Evolutionary conservation across 2,888 invertebrate species (phyloP).

Genomic region (Geophilus truncorum): DNA sequence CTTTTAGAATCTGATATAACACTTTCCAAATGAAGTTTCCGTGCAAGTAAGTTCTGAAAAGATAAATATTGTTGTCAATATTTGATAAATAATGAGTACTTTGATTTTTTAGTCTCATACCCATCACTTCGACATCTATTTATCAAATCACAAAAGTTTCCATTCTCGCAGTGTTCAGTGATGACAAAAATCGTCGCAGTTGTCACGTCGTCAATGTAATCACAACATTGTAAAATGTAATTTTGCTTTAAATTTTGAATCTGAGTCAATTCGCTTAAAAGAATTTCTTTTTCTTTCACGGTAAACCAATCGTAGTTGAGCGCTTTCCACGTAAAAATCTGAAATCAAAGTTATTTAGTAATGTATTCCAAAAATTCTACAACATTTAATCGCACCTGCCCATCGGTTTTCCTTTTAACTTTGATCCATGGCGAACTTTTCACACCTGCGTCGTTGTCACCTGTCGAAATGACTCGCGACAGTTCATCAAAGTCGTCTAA

Average conservation of each 20-base stretch:
- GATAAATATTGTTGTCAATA: not conserved
- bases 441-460: constrained; percentile 57
- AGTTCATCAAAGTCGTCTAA: constrained; percentile 55
- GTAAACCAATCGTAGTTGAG: constrained; percentile 53
- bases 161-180: not conserved
- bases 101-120: not conserved
- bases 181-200: not conserved
- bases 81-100: too few relatives aligned
- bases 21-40: constrained; percentile 1
- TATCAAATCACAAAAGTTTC: not conserved
- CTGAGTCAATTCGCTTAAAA: not conserved
- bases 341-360: too few relatives aligned
- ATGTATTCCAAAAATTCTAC: too few relatives aligned
- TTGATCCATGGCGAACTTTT: constrained; percentile 59
- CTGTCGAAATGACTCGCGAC: constrained; percentile 46
- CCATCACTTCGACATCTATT: not conserved
- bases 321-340: constrained; percentile 58
- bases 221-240: not conserved
- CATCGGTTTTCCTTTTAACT: constrained; percentile 56
- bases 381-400: constrained; percentile 50
- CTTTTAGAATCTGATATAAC: not conserved
- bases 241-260: not conserved
- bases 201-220: not conserved
- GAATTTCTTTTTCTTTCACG: not conserved
- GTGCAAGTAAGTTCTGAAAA: not conserved